Evolutionary conservation across 2,888 invertebrate species (phyloP).

Genomic region (Epistrophella euchroma): DNA sequence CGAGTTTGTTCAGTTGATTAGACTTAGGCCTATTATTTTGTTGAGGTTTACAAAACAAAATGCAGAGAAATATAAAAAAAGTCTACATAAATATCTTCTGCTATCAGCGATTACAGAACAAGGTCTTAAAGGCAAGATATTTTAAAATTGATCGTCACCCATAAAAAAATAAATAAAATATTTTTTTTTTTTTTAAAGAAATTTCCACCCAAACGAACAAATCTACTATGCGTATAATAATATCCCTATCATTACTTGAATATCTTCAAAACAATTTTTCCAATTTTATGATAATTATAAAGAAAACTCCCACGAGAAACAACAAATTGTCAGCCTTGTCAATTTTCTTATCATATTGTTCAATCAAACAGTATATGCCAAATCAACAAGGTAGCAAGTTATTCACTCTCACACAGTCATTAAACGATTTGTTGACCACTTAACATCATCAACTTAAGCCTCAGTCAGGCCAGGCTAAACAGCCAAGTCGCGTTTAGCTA

Average conservation of each 20-base stretch:
- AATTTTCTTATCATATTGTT: conserved; percentile 25
- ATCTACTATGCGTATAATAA: not conserved
- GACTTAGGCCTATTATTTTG: no score
- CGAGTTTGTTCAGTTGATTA: no score
- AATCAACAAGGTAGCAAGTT: conserved; percentile 20
- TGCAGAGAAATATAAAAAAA: no score
- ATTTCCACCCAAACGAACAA: not conserved
- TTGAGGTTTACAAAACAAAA: no score
- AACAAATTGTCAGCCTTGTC: conserved; percentile 34
- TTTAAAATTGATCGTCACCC: not conserved
- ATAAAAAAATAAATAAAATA: no score
- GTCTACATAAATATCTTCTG: no score
- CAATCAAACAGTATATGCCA: conserved; percentile 22
- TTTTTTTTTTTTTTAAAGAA: not conserved
- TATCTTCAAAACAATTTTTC: not conserved
- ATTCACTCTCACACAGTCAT: conserved; percentile 19
- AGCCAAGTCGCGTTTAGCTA: not conserved
- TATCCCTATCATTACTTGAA: not conserved
- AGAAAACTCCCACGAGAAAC: conserved; percentile 31
- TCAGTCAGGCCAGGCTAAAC: no score
- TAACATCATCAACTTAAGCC: conserved; percentile 36
- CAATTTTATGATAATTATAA: conserved; percentile 12
- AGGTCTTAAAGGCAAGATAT: no score
- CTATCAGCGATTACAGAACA: no score
- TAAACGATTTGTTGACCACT: conserved; percentile 66